Evolutionary conservation across 2,797 vertebrate genomes (phyloP), one percentile per base, ranked within the genome.

Genomic region (Sphenopsis melanotis): DNA sequence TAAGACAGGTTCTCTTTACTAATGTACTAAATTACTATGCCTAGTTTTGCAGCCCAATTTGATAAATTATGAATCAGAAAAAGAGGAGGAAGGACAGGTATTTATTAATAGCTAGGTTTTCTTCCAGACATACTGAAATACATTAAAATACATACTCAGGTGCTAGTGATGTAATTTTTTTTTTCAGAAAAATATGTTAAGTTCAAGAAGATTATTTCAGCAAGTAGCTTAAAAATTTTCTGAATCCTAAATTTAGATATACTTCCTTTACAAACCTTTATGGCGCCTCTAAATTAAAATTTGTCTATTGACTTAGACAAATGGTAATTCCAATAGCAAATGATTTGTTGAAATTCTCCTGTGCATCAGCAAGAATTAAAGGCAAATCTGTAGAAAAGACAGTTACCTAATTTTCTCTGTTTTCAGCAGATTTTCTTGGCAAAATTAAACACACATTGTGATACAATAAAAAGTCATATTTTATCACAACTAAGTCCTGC

Each of bases 141-240:
- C 6, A 26, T 36, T 21, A 2, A 66, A 87, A 61, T 46, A 14
- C 2, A 66, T 10, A 30, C 3, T 53, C 7, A 50, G 34, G 7
- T 47, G 8, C 27, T 41, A 56, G 9, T 41, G 15, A 47, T 15
- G 2, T 8, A 6, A 9, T 55, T 44, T 57, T 30, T 15, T 15
- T 47, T 50, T 36, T 5, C 1, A 2, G 5, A 3, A n/a, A 56
- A 78, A 57, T 29, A 14, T 3, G 2, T n/a, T 39, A 53, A 41
- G 4, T 20, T 52, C 39, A 66, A 46, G 4, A n/a, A 37, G 0
- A 42, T 8, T 66, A 44, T 70, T 91, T 75, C 50, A 82, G 6
- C 15, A 84, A 84, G 55, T 10, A 64, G 1, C 10, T 76, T 69
- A 6, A 61, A 46, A 57, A 3, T 13, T 72, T 84, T 69, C 20